Percentiles rank a stretch among this genome's conserved stretches.
Evolutionary conservation across 2,797 vertebrate species (phyloP).

Genomic region (Urophycis tenuis): DNA sequence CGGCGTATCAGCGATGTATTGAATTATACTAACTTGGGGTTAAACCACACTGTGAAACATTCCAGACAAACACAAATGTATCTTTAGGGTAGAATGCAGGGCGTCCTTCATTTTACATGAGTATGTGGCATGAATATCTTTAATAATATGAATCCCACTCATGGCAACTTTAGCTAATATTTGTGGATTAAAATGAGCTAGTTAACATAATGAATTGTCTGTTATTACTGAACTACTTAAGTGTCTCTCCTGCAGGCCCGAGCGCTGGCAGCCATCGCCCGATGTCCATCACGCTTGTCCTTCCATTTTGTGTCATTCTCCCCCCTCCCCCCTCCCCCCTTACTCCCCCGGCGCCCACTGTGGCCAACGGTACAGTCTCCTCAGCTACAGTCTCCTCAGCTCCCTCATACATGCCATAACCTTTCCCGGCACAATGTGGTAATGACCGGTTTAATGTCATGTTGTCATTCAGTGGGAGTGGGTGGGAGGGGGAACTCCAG

Average conservation of each 20-base stretch:
- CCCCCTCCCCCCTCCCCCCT: too few species aligned
- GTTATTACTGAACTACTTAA: background rate
- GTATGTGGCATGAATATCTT: background rate
- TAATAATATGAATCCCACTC: background rate
- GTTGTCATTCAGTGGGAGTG: constrained; percentile 24
- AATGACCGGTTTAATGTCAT: constrained; percentile 59
- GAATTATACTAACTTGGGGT: background rate
- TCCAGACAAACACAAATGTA: background rate
- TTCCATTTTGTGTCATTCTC: constrained; percentile 24
- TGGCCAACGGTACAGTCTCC: constrained; percentile 36
- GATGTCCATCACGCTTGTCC: background rate
- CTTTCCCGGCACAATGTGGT: constrained; percentile 50
- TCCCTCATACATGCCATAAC: constrained; percentile 53
- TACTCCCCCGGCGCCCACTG: constrained; percentile 45
- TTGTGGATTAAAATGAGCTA: too few species aligned
- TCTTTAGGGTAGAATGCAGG: background rate
- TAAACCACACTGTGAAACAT: background rate
- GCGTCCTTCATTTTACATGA: background rate
- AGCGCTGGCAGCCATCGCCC: background rate
- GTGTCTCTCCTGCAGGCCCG: background rate
- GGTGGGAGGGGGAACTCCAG: background rate
- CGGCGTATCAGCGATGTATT: background rate
- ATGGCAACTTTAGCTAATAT: background rate
- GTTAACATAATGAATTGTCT: too few species aligned
- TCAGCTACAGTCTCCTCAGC: constrained; percentile 39